phyloP scores from a whole-genome alignment of 2,888 invertebrate genomes.

The Frankliniella intonsa region DNA sequence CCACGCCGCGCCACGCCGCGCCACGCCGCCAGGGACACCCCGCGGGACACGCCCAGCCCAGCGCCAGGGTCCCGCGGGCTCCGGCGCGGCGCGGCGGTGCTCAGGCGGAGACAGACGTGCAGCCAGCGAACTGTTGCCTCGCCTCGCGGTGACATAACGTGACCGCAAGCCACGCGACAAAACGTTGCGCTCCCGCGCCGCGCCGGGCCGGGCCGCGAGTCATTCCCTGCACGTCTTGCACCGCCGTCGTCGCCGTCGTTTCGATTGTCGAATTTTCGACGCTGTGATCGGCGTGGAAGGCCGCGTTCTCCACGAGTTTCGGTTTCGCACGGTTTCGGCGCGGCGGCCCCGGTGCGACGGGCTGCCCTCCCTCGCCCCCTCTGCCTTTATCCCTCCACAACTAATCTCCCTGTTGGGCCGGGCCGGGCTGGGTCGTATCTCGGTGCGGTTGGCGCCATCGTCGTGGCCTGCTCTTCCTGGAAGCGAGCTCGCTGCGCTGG shows the following conservation, averaged over 20 bases:
- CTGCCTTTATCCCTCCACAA: neutral
- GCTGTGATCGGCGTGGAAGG: no score
- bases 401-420: neutral
- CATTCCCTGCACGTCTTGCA: neutral
- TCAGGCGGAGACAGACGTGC: no score
- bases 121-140: neutral
- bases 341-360: neutral
- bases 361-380: neutral
- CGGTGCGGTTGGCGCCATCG: slow-evolving; percentile 5
- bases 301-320: neutral
- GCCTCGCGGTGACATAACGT: neutral
- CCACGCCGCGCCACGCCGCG: neutral
- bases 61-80: no score
- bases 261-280: neutral
- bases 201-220: neutral
- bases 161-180: neutral
- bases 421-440: neutral
- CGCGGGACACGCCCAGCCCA: no score
- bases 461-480: neutral
- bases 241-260: neutral
- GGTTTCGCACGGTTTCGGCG: neutral
- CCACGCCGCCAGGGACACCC: neutral
- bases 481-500: neutral
- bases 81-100: no score
- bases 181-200: neutral